Percentiles rank a stretch among this genome's conserved stretches.
Conservation (phyloP, 2,888 invertebrate species). For the Oligia latruncula region DNA sequence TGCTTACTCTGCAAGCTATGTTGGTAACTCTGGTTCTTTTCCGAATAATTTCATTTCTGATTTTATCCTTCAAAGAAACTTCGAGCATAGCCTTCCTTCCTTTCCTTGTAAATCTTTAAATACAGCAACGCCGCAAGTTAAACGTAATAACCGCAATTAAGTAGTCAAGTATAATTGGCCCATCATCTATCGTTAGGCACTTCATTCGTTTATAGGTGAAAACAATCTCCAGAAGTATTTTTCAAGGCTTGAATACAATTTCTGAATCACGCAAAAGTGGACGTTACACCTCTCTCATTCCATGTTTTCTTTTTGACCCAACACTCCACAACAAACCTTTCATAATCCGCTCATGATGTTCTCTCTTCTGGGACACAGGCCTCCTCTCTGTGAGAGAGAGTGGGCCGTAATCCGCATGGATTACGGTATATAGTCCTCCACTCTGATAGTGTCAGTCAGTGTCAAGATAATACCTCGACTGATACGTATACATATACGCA, state of each 20-base stretch:
- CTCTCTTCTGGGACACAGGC: not conserved
- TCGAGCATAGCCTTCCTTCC: not conserved
- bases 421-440: no score
- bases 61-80: not conserved
- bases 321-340: no score
- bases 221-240: slow-evolving; percentile 6
- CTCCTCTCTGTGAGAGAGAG: not conserved
- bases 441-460: no score
- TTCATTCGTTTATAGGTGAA: slow-evolving; percentile 25
- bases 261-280: not conserved
- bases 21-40: not conserved
- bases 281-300: not conserved
- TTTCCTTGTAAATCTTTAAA: not conserved
- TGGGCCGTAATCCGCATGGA: not conserved
- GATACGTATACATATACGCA: no score
- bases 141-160: slow-evolving; percentile 31
- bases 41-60: not conserved
- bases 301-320: not conserved
- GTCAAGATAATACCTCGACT: no score
- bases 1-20: not conserved
- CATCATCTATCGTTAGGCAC: slow-evolving; percentile 26
- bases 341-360: not conserved
- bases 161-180: slow-evolving; percentile 17
- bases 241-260: slow-evolving; percentile 2
- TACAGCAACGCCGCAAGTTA: no score